Conservation (phyloP, 2,113 vertebrate species). For the Petromus typicus region DNA sequence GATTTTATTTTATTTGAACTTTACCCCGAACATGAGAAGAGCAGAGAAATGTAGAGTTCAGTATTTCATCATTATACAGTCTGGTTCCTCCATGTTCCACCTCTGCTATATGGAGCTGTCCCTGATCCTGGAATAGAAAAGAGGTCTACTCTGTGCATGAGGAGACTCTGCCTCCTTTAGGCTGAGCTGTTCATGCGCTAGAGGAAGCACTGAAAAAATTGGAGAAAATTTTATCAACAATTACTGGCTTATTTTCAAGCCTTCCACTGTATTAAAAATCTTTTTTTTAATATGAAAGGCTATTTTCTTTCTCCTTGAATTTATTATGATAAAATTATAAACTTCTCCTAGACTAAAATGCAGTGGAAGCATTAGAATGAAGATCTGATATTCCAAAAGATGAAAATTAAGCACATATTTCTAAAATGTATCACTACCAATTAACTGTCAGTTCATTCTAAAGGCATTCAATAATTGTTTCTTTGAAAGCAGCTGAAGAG, state of each 20-base stretch:
- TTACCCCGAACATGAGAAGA: neutral
- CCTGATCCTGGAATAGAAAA: neutral
- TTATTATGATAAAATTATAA: neutral
- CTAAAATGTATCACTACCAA: neutral
- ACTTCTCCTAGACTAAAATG: neutral
- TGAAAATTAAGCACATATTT: neutral
- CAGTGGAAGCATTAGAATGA: neutral
- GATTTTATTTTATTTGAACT: neutral
- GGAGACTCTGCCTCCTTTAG: accelerated
- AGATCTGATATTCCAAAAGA: neutral
- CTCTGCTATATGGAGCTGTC: neutral
- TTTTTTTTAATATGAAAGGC: neutral
- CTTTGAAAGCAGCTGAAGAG: neutral
- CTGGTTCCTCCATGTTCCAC: neutral
- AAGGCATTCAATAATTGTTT: neutral
- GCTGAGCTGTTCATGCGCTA: neutral
- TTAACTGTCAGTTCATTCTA: neutral
- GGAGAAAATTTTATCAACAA: neutral
- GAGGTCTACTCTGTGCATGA: neutral
- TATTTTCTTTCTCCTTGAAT: slow-evolving; percentile 32
- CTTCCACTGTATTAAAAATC: neutral
- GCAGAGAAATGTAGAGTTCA: neutral
- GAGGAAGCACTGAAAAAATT: neutral
- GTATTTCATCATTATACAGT: neutral
- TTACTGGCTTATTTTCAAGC: neutral